These are phyloP conservation scores for Prinia subflava DNA, from an alignment of 2,113 vertebrate genomes.

Conservation along the genomic window DNA sequence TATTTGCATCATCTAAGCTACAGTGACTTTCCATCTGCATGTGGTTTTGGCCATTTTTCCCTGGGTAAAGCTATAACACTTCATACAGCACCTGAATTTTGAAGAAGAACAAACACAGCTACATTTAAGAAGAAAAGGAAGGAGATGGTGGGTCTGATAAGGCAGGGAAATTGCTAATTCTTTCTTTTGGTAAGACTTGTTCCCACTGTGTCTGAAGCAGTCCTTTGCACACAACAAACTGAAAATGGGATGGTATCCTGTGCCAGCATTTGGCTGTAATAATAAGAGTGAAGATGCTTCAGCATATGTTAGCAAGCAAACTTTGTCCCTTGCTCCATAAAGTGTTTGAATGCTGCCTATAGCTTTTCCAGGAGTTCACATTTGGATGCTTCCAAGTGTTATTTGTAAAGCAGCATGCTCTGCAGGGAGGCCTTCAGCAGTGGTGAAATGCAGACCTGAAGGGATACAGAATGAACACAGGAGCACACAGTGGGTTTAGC, in stretches of 20 bases:
- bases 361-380: not conserved
- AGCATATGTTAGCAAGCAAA: not conserved
- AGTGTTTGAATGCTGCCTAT: not conserved
- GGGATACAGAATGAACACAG: not conserved
- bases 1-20: not conserved
- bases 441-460: not conserved
- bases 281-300: not conserved
- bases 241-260: not conserved
- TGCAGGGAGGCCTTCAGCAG: not conserved
- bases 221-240: not conserved
- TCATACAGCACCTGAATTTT: not conserved
- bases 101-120: not conserved
- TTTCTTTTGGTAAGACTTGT: not conserved
- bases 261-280: not conserved
- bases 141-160: not conserved
- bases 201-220: not conserved
- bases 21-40: not conserved
- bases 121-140: not conserved
- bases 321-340: not conserved
- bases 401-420: not conserved
- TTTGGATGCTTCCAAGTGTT: not conserved
- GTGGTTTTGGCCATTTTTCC: not conserved
- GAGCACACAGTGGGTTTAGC: not conserved
- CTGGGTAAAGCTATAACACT: not conserved
- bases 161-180: not conserved